Base-by-base conservation (phyloP, 92 coral and sea anemone genomes). In the Virgularia gustaviana region DNA sequence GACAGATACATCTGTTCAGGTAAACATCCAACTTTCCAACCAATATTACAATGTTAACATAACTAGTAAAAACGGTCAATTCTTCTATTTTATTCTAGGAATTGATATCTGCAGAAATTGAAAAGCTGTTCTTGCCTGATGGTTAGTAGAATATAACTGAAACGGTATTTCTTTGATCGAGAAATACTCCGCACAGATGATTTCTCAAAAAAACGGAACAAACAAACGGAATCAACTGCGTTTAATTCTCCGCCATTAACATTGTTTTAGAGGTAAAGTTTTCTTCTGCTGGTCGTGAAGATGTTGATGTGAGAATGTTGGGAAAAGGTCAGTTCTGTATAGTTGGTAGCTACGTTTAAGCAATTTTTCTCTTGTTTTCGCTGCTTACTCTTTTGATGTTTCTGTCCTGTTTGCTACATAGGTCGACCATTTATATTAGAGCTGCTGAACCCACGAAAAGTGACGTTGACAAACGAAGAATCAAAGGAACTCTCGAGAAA, bases 271-370 rank as follows among this genome's bases (percentile, higher is more conserved):
- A 86, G 47, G 82, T 82, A 39, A 88, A 70, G 37, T 92, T 92
- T 76, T 86, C 98, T 47, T 92, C 96, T 6, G 95, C 92, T 45
- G 98, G 98, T 23, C 83, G 98, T 36, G 98, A 92, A 63, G 98
- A 92, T 76, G 63, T 92, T 20, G 98, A 92, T 72, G 98, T 92
- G 0, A 79, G 87, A 27, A 92, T 92, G 98, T 79, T 92, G 42
- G 98, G 98, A 65, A 80, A 63, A 56, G 98, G 98, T 92, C 57
- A 59, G 73, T 12, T 1, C 42, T 25, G 7, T 31, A 36, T 30
- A 30, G n/a, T n/a, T n/a, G n/a, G n/a, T n/a, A n/a, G n/a, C n/a
- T n/a, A n/a, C n/a, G n/a, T n/a, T n/a, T n/a, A n/a, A n/a, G n/a
- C 16, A 61, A 12, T 35, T 8, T 35, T 15, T 4, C 25, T 53